Percentiles rank a stretch among this genome's conserved stretches.
phyloP scores from a whole-genome alignment of 2,113 vertebrate species.

The Hemicordylus capensis region DNA sequence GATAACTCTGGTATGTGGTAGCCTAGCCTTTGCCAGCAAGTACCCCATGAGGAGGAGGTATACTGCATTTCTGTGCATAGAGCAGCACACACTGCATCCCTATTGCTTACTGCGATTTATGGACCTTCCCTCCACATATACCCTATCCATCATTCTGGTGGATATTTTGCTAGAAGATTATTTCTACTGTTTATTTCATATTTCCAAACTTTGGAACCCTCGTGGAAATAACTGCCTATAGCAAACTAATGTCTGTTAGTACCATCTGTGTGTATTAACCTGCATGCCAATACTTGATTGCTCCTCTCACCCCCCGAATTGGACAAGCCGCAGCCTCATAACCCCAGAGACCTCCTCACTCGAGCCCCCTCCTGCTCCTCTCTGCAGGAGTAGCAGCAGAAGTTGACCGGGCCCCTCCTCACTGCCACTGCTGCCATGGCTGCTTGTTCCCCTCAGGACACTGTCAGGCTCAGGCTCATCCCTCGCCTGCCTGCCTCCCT shows the following conservation, averaged over 20 bases:
- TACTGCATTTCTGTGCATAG: neutral
- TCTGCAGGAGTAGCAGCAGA: no score
- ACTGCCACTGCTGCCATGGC: no score
- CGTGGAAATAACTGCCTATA: neutral
- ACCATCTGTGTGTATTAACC: no score
- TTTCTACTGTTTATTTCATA: neutral
- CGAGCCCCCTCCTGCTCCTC: no score
- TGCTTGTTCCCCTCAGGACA: no score
- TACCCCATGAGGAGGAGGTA: neutral
- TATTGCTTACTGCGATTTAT: neutral
- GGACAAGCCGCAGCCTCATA: no score
- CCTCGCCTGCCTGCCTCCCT: no score
- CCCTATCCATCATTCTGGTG: neutral
- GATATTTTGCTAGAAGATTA: neutral
- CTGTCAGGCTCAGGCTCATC: no score
- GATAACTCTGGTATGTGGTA: neutral
- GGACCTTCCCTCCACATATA: neutral
- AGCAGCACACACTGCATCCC: neutral
- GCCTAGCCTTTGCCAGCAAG: neutral
- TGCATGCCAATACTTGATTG: no score
- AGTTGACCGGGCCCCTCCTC: no score
- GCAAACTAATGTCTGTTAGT: neutral
- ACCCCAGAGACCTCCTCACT: no score
- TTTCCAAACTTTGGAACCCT: neutral
- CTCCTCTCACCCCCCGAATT: no score